phyloP scores from a whole-genome alignment of 35 echinoderm and acorn worm genomes.

The Patiria miniata region DNA sequence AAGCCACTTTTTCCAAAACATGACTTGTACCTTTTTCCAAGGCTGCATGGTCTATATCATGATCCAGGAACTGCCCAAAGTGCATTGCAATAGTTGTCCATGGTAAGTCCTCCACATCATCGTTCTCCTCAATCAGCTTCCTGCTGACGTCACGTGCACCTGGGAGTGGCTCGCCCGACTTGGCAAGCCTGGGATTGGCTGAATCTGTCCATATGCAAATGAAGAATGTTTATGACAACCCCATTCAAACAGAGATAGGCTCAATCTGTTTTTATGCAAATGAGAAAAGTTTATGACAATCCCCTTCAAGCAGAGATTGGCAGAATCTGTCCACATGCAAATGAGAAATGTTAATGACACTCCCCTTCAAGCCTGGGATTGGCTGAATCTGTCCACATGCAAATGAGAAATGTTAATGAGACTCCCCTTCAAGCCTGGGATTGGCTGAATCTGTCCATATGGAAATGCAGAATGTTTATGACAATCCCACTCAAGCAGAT shows the following conservation, averaged over 20 bases:
- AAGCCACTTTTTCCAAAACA: no score
- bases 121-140: conserved; percentile 22
- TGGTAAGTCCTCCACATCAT: background rate
- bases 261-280: no score
- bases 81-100: conserved; percentile 63
- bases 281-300: no score
- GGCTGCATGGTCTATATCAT: conserved; percentile 74
- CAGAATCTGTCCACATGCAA: no score
- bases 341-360: no score
- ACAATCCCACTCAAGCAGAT: background rate
- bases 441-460: background rate
- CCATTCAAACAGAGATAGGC: background rate
- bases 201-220: conserved; percentile 3
- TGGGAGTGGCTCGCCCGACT: conserved; percentile 19
- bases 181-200: conserved; percentile 21
- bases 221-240: background rate
- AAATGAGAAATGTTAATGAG: background rate
- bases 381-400: background rate
- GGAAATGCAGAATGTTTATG: background rate
- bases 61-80: conserved; percentile 87
- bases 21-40: conserved; percentile 52
- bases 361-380: conserved; percentile 30
- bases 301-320: no score
- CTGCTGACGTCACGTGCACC: conserved; percentile 31
- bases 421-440: background rate